Percentiles rank a stretch among this genome's conserved stretches.
phyloP scores from a whole-genome alignment of 1,140 invertebrate genomes.

The Diploscapter pachys region DNA sequence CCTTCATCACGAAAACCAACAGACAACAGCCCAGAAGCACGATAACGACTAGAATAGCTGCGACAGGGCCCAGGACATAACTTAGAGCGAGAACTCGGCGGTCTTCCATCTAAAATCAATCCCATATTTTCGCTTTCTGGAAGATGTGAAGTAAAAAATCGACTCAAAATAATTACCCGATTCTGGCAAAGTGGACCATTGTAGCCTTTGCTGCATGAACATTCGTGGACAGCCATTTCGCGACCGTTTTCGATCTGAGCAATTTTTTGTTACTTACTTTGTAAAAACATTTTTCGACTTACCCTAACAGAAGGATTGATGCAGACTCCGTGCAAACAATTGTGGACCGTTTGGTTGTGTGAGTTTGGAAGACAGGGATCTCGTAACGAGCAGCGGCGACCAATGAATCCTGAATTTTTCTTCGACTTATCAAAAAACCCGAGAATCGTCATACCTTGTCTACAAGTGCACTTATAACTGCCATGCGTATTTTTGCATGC shows the following conservation, averaged over 20 bases:
- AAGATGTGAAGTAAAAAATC: slow-evolving; percentile 1
- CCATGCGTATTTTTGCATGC: slow-evolving; percentile 48
- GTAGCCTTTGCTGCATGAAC: slow-evolving; percentile 47
- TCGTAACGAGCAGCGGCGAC: slow-evolving; percentile 42
- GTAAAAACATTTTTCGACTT: slow-evolving; percentile 1
- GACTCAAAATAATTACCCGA: slow-evolving; percentile 30
- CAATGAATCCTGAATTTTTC: slow-evolving; percentile 44
- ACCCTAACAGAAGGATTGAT: slow-evolving; percentile 42
- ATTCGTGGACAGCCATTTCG: slow-evolving; percentile 47
- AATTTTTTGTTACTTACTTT: slow-evolving; percentile 31
- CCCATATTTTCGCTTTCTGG: neutral
- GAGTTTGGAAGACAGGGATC: slow-evolving; percentile 46
- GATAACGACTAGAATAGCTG: slow-evolving; percentile 47
- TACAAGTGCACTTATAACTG: slow-evolving; percentile 41
- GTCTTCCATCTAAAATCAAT: slow-evolving; percentile 35
- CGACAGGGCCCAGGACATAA: slow-evolving; percentile 53
- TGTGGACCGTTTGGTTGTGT: slow-evolving; percentile 48
- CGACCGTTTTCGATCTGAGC: slow-evolving; percentile 23
- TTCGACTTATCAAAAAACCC: neutral
- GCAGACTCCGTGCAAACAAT: slow-evolving; percentile 51
- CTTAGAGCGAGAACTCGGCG: slow-evolving; percentile 39
- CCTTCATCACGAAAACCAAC: slow-evolving; percentile 52
- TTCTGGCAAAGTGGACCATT: slow-evolving; percentile 45
- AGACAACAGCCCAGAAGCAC: slow-evolving; percentile 46
- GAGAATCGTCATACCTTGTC: slow-evolving; percentile 13